Percentiles rank a stretch among this genome's conserved stretches.
Evolutionary conservation across 2,113 vertebrate species (phyloP).

Genomic region (Sorex araneus): DNA sequence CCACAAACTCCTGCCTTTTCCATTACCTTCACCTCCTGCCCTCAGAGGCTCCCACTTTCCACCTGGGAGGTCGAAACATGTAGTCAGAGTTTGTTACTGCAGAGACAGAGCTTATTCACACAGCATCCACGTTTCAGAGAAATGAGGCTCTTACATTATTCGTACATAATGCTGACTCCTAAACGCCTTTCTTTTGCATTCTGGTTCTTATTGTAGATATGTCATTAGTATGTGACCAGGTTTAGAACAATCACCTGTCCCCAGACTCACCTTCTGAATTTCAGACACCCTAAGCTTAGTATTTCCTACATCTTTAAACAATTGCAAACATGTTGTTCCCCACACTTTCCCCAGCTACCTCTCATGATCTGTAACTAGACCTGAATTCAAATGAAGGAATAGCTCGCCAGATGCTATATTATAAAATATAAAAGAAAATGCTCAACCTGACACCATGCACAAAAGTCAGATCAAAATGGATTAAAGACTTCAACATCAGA

Average conservation of each 20-base stretch:
- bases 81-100: background rate
- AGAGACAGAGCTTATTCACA: background rate
- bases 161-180: background rate
- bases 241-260: background rate
- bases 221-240: background rate
- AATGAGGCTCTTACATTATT: background rate
- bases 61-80: slow-evolving; percentile 22
- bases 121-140: background rate
- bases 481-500: too few species aligned
- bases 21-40: slow-evolving; percentile 68
- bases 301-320: background rate
- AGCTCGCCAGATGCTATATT: background rate
- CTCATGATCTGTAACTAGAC: background rate
- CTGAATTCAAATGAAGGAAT: background rate
- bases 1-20: slow-evolving; percentile 61
- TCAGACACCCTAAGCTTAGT: background rate
- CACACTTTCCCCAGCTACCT: background rate
- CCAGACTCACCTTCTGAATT: background rate
- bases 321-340: background rate
- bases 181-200: background rate
- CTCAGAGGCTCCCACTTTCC: slow-evolving; percentile 53
- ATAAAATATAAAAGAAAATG: background rate
- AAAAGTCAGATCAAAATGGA: too few species aligned
- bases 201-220: background rate
- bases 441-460: too few species aligned